A percentile compares a stretch with the other conserved stretches of the same genome.
Evolutionary conservation across 2,797 vertebrate species (phyloP).

Genomic region (Pantherophis alleghaniensis): DNA sequence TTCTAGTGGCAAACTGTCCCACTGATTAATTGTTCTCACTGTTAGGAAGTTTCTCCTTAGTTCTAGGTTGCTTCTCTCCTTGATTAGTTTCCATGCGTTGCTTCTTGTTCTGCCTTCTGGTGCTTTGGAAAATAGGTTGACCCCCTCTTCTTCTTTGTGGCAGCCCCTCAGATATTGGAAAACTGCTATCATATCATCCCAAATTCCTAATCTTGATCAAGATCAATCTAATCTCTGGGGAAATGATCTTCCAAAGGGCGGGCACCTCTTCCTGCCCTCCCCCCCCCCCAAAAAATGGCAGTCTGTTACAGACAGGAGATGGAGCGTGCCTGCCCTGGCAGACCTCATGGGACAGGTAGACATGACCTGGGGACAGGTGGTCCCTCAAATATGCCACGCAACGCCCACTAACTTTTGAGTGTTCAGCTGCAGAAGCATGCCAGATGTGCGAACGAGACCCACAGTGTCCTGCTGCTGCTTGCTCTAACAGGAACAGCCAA

Average conservation of each 20-base stretch:
- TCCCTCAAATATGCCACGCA: neutral
- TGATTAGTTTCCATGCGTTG: neutral
- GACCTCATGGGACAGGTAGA: neutral
- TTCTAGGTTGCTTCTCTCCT: neutral
- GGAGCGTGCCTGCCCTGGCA: neutral
- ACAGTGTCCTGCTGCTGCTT: neutral
- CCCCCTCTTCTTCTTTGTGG: no score
- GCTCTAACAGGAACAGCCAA: neutral
- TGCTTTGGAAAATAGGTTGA: neutral
- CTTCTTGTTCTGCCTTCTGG: neutral
- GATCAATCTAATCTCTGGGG: neutral
- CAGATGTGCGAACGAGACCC: neutral
- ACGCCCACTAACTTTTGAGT: neutral
- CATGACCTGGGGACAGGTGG: neutral
- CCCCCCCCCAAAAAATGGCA: neutral
- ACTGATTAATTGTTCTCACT: neutral
- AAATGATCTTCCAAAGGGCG: neutral
- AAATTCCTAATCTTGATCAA: neutral
- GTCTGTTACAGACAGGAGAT: neutral
- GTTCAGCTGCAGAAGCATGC: neutral
- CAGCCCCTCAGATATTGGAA: no score
- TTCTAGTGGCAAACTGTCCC: no score
- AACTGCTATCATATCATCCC: no score
- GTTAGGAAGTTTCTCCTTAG: neutral
- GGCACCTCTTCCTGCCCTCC: neutral